Evolutionary conservation across 2,888 invertebrate species (phyloP), one percentile per base, ranked within the genome.

Genomic region (Eupithecia abbreviata): DNA sequence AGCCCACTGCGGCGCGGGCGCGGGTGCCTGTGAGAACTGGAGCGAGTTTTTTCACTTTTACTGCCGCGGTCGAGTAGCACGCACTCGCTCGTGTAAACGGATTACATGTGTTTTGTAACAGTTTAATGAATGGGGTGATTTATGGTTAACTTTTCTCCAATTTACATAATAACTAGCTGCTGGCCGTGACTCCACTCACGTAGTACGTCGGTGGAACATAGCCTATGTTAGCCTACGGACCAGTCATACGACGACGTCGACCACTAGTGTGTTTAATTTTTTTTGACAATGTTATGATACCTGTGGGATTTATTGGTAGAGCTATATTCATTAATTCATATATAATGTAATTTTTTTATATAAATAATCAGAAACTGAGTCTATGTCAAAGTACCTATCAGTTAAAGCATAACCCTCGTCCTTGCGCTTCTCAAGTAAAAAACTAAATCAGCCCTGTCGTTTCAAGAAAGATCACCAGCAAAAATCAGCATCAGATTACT

Each of bases 41-140:
- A 92, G 90, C 93, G 89, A 75, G 79, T 88, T 90, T 86, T 91
- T 92, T 91, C 89, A 92, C 92, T 92, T 90, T 92, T 91, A 90
- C 87, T 84, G 82, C 85, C 79, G 79, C 85, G 84, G 80, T 82
- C 81, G 80, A 86, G 84, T 84, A 81, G 82, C 76, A 76, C 51
- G 71, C 73, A 65, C 68, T 69, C 47, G 73, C 68, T 43, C 78
- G 51, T 76, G 67, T 73, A 68, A 78, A 75, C 62, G 51, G 72
- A 49, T 79, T 76, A 78, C 78, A 65, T 68, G 67, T 77, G 75
- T 79, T 78, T 72, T 74, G 58, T 77, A 74, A 72, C 71, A 58
- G 43, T 67, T 10, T 65, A 30, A 12, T 62, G 10, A 62, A 58
- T 41, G 13, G 49, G 7, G 66, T 66, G 66, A 13, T 42, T 15